Base-by-base conservation (phyloP, 2,113 vertebrate species). In the Pterocles burchelli region DNA sequence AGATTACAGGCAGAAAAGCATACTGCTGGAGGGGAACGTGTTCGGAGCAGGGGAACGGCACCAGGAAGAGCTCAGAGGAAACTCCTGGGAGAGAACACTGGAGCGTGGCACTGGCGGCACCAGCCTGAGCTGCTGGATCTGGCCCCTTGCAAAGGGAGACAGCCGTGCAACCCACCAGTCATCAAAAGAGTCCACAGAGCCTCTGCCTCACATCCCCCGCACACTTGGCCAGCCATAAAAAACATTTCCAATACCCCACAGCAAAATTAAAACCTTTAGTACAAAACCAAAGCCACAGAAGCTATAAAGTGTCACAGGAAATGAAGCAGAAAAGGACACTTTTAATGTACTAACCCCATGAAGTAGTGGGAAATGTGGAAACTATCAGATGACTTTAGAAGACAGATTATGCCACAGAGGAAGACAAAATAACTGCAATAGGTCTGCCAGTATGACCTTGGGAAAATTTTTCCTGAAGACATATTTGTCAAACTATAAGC, bases 1-100 rank as follows among this genome's bases (percentile, higher is more conserved):
- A 67, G 20, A 9, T 66, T 54, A 18, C 6, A 31, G 52, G 11
- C 25, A 83, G 67, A 70, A 79, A 70, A 73, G 8, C 1, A 2
- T n/a, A 17, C 6, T 80, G 12, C 12, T 45, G 10, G 5, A 1
- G 1, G 5, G 13, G 25, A 91, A 66, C 18, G 9, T 4, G 0
- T 10, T 0, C 0, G 46, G 7, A 73, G 2, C 0, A 1, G 7
- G 25, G 4, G 1, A 66, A 12, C 4, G 13, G 12, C 5, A 29
- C 4, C 0, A 0, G 17, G 38, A 70, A 75, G 9, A 63, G 17
- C 31, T 77, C n/a, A 48, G 28, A 38, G 20, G 20, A 63, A 65
- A 58, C 9, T 66, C 2, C 49, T 78, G 26, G 16, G 13, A 58
- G 3, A 19, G 24, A 51, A 34, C 6, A 3, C 6, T 17, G 19